Percentiles rank a stretch among this genome's conserved stretches.
These are phyloP conservation scores for Vollenhovia emeryi DNA, from an alignment of 1,140 invertebrate genomes.

Conservation along the genomic window DNA sequence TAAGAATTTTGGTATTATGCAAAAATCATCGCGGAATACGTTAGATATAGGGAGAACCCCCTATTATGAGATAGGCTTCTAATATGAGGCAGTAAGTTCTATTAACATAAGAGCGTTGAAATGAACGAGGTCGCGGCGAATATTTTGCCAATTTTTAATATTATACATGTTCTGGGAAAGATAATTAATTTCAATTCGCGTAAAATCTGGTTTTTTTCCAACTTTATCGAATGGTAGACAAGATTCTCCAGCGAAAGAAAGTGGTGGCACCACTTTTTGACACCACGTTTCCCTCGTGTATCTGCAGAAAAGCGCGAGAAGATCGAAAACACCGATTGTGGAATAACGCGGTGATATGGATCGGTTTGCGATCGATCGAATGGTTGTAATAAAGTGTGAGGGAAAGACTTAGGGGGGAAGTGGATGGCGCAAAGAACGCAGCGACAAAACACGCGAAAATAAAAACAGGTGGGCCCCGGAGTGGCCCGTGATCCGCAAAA, in stretches of 20 bases:
- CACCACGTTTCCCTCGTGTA: neutral
- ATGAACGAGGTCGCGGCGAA: neutral
- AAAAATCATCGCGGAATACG: too few species aligned
- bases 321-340: neutral
- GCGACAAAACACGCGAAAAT: slow-evolving; percentile 38
- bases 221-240: neutral
- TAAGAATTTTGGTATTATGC: neutral
- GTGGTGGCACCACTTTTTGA: neutral
- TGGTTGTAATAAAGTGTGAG: slow-evolving; percentile 31
- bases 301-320: neutral
- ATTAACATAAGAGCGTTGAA: neutral
- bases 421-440: slow-evolving; percentile 4
- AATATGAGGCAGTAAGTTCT: too few species aligned
- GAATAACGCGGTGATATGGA: neutral
- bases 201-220: neutral
- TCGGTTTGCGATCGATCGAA: neutral
- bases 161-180: too few species aligned
- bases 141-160: neutral
- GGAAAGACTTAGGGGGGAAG: slow-evolving; percentile 30
- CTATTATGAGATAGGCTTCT: too few species aligned
- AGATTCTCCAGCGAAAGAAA: neutral
- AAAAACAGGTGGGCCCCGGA: slow-evolving; percentile 54
- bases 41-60: too few species aligned
- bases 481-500: slow-evolving; percentile 54
- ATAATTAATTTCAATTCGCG: slow-evolving; percentile 9